Base-by-base conservation (phyloP, 1,140 invertebrate species). In the Diabrotica undecimpunctata region DNA sequence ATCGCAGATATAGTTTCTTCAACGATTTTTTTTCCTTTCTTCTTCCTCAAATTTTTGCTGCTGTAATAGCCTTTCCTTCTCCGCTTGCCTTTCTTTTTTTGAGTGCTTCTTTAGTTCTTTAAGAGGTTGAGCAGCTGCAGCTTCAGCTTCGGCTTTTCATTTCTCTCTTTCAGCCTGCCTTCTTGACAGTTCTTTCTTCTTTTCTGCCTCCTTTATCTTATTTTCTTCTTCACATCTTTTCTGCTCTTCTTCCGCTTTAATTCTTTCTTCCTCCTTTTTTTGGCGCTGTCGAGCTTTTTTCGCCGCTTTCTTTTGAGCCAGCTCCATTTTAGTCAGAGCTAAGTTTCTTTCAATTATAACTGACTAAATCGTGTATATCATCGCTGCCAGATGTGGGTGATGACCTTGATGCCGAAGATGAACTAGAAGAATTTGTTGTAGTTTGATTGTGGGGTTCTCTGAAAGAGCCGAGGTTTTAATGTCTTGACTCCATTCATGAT, bases 1-100 rank as follows among this genome's bases (percentile, higher is more conserved):
- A 90, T 90, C 62, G 89, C 64, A 73, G 78, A 75, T 41, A 72
- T 73, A 8, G 72, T 74, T 75, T 79, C 73, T 68, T 77, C 75
- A 13, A 79, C 64, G 5, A 72, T 54, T 50, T 69, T 66, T n/a
- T 65, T 61, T 60, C 46, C 60, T 38, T 66, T 65, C 51, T 52
- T 65, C 54, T 37, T 46, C 50, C 52, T 60, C 35, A 6, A 46
- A 0, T 6, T n/a, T 46, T 46, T 46, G 41, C 38, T 59, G 57
- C 56, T 59, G 55, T 14, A 53, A 54, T 13, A 46, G 38, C 58
- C 53, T 56, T n/a, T 35, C 13, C 53, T 71, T 69, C 60, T 70
- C 53, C 7, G 68, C 69, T 61, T 70, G 68, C 11, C 58, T 60
- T 61, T 68, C 57, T 41, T 73, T 71, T 58, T 74, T 70, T 11